phyloP scores from a whole-genome alignment of 2,888 invertebrate genomes.

The Heliothis peltigera region DNA sequence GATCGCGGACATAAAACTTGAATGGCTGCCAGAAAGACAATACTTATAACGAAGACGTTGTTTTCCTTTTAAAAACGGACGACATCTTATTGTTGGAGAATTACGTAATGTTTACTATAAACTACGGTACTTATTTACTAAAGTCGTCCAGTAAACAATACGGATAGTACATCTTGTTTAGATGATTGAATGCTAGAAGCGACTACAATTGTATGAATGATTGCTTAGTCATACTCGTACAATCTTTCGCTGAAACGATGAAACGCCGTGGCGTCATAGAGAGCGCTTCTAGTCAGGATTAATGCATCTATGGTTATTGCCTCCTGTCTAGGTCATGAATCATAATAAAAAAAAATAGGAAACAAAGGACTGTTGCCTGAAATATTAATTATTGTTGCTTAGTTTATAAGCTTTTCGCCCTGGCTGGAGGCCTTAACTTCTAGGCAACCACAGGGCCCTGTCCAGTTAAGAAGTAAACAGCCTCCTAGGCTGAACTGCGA shows the following conservation, averaged over 20 bases:
- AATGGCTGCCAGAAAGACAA: slow-evolving; percentile 45
- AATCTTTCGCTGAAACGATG: slow-evolving; percentile 81
- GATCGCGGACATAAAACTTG: slow-evolving; percentile 28
- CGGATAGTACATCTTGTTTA: slow-evolving; percentile 17
- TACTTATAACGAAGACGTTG: slow-evolving; percentile 15
- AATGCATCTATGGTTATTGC: slow-evolving; percentile 62
- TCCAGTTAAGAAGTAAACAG: no score
- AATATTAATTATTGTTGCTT: slow-evolving; percentile 42
- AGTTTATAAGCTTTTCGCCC: no score
- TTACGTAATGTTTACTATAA: slow-evolving; percentile 39
- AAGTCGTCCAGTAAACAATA: slow-evolving; percentile 22
- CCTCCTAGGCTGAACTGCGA: no score
- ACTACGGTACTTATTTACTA: slow-evolving; percentile 32
- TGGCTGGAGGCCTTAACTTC: no score
- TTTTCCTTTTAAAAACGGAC: slow-evolving; percentile 13
- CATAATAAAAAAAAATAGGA: slow-evolving; percentile 44
- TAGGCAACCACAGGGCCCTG: no score
- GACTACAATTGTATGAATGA: slow-evolving; percentile 71
- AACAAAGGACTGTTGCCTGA: slow-evolving; percentile 50
- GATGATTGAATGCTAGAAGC: slow-evolving; percentile 67
- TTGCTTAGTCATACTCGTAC: slow-evolving; percentile 77
- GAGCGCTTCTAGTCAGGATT: slow-evolving; percentile 60
- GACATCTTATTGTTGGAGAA: slow-evolving; percentile 10
- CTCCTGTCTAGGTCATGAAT: slow-evolving; percentile 55
- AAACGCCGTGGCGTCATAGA: slow-evolving; percentile 73